Conservation (phyloP, 2,797 vertebrate genomes). For the Apogon talboti region DNA sequence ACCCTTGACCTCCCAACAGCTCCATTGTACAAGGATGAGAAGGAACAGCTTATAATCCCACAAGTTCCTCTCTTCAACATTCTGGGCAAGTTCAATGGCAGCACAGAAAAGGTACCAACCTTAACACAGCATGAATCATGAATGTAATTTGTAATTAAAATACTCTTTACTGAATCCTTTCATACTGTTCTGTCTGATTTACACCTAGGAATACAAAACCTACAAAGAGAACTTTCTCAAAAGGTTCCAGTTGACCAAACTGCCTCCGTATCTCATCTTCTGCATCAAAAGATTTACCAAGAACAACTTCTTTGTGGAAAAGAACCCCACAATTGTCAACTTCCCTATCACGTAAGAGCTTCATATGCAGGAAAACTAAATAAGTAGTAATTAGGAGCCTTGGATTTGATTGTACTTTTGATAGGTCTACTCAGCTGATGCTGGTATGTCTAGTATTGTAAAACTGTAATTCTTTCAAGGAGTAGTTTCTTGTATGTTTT, state of each 20-base stretch:
- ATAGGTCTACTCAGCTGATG: too few species aligned
- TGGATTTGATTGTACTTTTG: too few species aligned
- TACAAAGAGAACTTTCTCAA: slow-evolving; percentile 99
- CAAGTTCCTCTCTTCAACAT: slow-evolving; percentile 98
- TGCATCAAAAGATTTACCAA: slow-evolving; percentile 99
- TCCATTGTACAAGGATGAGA: slow-evolving; percentile 97
- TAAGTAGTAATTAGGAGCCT: too few species aligned
- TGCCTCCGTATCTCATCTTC: slow-evolving; percentile 97
- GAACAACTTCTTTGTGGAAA: slow-evolving; percentile 99
- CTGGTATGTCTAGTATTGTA: not conserved
- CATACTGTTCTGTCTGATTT: slow-evolving; percentile 13
- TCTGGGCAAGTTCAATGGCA: slow-evolving; percentile 94
- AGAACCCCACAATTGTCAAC: slow-evolving; percentile 98
- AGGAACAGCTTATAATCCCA: slow-evolving; percentile 98
- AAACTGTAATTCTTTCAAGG: not conserved
- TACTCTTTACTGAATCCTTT: not conserved
- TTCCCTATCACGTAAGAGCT: slow-evolving; percentile 95
- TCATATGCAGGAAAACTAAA: not conserved
- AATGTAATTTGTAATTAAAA: too few species aligned
- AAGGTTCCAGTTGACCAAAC: slow-evolving; percentile 93
- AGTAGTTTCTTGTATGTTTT: not conserved
- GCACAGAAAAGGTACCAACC: slow-evolving; percentile 89
- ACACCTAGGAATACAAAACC: slow-evolving; percentile 94
- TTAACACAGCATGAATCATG: not conserved
- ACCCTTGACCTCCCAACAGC: slow-evolving; percentile 96